Percentiles rank a stretch among this genome's conserved stretches.
Evolutionary conservation across 2,888 invertebrate genomes (phyloP).

Genomic region (Lampropteryx suffumata): DNA sequence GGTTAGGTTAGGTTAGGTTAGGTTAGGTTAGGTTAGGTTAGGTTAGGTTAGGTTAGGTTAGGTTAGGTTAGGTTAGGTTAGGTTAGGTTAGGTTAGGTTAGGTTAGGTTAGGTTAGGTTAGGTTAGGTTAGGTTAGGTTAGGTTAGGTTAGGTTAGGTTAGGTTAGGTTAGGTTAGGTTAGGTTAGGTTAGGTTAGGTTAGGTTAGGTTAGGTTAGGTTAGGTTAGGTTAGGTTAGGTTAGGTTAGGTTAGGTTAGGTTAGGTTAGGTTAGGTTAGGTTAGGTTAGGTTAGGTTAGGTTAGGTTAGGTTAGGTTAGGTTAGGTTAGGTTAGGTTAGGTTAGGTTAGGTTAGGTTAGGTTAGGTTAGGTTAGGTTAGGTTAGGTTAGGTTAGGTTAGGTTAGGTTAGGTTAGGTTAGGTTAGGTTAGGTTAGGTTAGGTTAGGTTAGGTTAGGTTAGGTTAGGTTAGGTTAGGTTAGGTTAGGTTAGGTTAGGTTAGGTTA

Average conservation of each 20-base stretch:
- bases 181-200: slow-evolving; percentile 14
- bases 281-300: slow-evolving; percentile 28
- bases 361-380: slow-evolving; percentile 7
- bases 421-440: slow-evolving; percentile 20
- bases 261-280: slow-evolving; percentile 35
- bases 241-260: slow-evolving; percentile 26
- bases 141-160: slow-evolving; percentile 12
- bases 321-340: slow-evolving; percentile 14
- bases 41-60: slow-evolving; percentile 17
- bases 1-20: slow-evolving; percentile 2
- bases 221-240: slow-evolving; percentile 20
- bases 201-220: slow-evolving; percentile 14
- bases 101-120: slow-evolving; percentile 13
- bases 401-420: slow-evolving; percentile 21
- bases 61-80: slow-evolving; percentile 19
- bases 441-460: slow-evolving; percentile 21
- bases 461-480: slow-evolving; percentile 19
- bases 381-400: slow-evolving; percentile 14
- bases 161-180: slow-evolving; percentile 9
- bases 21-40: slow-evolving; percentile 12
- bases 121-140: slow-evolving; percentile 13
- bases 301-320: slow-evolving; percentile 8
- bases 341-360: slow-evolving; percentile 23
- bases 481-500: slow-evolving; percentile 21
- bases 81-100: slow-evolving; percentile 22